Conservation (phyloP, 2,888 invertebrate genomes). For the Hecatera dysodea region DNA sequence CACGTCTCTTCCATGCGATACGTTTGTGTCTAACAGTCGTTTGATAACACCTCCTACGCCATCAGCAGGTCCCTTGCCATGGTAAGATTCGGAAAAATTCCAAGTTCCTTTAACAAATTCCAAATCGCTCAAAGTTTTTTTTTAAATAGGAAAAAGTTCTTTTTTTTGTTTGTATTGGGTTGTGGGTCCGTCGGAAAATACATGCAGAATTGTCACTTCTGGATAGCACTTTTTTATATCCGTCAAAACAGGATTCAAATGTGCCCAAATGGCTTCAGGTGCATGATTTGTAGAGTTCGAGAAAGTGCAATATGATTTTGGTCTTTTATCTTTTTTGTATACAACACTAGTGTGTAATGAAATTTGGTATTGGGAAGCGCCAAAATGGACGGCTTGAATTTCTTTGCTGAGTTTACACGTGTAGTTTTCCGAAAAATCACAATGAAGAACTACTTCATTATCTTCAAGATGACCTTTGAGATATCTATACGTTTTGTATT, state of each 20-base stretch:
- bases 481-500: background rate
- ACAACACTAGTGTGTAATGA: conserved; percentile 16
- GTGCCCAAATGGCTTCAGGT: conserved; percentile 24
- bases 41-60: too few species aligned
- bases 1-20: too few species aligned
- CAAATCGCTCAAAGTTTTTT: background rate
- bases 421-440: conserved; percentile 17
- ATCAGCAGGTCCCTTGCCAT: too few species aligned
- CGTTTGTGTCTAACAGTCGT: too few species aligned
- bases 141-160: background rate
- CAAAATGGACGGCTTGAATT: conserved; percentile 17
- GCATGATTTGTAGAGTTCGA: conserved; percentile 14
- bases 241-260: conserved; percentile 5
- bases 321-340: background rate
- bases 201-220: conserved; percentile 4
- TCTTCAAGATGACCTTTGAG: background rate
- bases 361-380: conserved; percentile 13
- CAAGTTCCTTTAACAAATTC: too few species aligned
- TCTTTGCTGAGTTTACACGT: conserved; percentile 8
- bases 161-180: conserved; percentile 6
- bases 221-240: conserved; percentile 4
- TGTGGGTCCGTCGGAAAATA: background rate
- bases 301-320: conserved; percentile 6
- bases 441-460: conserved; percentile 8
- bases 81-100: too few species aligned